These are phyloP conservation scores for Frankliniella intonsa DNA, from an alignment of 2,888 invertebrate species.

Conservation along the genomic window DNA sequence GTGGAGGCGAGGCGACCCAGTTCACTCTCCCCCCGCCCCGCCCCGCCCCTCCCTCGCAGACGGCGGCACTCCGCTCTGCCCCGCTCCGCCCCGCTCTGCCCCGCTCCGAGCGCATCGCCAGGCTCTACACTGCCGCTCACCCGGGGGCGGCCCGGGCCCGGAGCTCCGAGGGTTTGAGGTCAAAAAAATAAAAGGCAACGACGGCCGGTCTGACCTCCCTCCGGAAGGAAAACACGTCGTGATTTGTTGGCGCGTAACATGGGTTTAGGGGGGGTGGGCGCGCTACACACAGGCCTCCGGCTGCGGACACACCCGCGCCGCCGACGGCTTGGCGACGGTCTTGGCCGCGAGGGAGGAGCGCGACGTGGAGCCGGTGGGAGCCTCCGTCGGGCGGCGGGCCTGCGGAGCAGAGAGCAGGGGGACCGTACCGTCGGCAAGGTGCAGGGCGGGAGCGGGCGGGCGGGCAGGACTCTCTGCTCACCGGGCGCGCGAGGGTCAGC, in stretches of 20 bases:
- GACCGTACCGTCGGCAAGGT: too few relatives aligned
- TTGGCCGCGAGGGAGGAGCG: not conserved
- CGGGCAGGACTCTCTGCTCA: not conserved
- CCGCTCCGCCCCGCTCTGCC: not conserved
- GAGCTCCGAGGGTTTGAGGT: too few relatives aligned
- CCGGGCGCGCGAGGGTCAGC: not conserved
- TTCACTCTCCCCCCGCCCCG: not conserved
- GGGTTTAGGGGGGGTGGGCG: too few relatives aligned
- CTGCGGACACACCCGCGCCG: not conserved
- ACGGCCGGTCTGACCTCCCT: too few relatives aligned
- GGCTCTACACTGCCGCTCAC: too few relatives aligned
- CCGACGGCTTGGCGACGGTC: not conserved
- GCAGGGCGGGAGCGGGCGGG: not conserved
- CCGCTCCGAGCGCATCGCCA: not conserved
- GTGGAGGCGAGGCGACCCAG: conserved; percentile 2
- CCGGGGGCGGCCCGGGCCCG: too few relatives aligned
- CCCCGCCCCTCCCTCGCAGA: not conserved
- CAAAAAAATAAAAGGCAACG: too few relatives aligned
- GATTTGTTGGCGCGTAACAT: too few relatives aligned
- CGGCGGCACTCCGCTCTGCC: not conserved
- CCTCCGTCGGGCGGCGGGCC: not conserved
- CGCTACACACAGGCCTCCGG: not conserved
- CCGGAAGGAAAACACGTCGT: too few relatives aligned
- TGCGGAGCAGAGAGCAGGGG: not conserved
- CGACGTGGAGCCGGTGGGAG: not conserved